A percentile compares a stretch with the other conserved stretches of the same genome.
Evolutionary conservation across 2,797 vertebrate genomes (phyloP).

Genomic region (Hipposideros larvatus): DNA sequence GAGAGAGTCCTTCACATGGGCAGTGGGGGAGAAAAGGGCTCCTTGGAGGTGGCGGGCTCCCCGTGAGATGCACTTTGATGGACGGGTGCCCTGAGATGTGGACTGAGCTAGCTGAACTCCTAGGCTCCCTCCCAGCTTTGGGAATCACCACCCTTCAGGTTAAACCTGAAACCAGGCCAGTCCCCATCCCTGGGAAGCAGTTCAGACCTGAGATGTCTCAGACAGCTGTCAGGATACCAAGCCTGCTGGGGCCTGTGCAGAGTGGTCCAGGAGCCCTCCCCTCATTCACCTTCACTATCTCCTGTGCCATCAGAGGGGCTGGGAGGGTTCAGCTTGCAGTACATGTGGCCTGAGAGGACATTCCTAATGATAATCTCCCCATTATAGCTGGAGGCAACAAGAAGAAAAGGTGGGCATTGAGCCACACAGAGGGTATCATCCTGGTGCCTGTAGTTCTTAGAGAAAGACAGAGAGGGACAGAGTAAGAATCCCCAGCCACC

Average conservation of each 20-base stretch:
- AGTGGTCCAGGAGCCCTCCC: rapidly evolving
- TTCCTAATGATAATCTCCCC: conserved; percentile 91
- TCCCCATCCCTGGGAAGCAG: not conserved
- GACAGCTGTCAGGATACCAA: no score
- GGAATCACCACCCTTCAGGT: not conserved
- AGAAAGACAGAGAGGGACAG: conserved; percentile 9
- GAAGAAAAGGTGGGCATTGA: conserved; percentile 88
- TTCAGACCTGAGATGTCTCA: not conserved
- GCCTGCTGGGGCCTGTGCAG: no score
- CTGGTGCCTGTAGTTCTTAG: conserved; percentile 86
- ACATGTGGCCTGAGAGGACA: conserved; percentile 87
- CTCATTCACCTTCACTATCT: conserved; percentile 51
- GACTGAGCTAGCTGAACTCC: not conserved
- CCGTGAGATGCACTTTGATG: not conserved
- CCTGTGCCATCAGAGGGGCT: conserved; percentile 46
- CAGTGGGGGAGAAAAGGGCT: not conserved
- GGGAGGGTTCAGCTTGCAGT: conserved; percentile 84
- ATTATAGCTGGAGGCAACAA: conserved; percentile 89
- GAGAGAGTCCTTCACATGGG: not conserved
- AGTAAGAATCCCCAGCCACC: not conserved
- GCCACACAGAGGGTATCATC: conserved; percentile 89
- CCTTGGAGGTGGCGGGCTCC: not conserved
- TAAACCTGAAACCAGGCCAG: not conserved
- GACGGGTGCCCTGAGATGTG: rapidly evolving
- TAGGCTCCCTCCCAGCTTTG: not conserved